Percentiles rank a stretch among this genome's conserved stretches.
These are phyloP conservation scores for Nyctibius grandis DNA, from an alignment of 2,797 vertebrate species.

Conservation along the genomic window DNA sequence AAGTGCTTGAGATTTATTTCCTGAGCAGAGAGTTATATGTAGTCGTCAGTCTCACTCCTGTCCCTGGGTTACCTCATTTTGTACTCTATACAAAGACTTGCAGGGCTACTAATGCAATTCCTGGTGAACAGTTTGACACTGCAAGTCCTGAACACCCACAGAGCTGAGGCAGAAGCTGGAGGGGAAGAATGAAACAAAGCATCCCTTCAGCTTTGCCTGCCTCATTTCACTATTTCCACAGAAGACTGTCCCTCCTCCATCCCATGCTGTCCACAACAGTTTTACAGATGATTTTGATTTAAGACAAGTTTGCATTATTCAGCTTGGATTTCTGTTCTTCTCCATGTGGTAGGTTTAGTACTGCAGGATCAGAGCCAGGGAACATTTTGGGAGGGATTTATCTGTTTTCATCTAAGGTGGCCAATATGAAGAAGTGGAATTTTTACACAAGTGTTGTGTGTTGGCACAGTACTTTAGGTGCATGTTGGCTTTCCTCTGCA, in stretches of 20 bases:
- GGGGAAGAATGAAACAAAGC: not conserved
- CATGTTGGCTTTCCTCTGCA: not conserved
- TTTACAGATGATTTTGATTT: slow-evolving; percentile 41
- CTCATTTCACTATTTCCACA: not conserved
- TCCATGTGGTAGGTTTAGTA: slow-evolving; percentile 43
- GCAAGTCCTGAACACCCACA: not conserved
- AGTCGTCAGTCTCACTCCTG: not conserved
- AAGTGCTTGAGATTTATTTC: not conserved
- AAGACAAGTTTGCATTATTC: slow-evolving; percentile 22
- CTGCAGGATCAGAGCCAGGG: slow-evolving; percentile 7
- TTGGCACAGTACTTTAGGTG: not conserved
- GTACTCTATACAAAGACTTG: not conserved
- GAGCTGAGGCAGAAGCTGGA: not conserved
- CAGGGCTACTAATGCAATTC: not conserved
- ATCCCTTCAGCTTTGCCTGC: not conserved
- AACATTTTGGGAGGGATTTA: not conserved
- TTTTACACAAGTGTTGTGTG: not conserved
- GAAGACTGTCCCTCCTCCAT: not conserved
- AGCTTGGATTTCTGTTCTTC: slow-evolving; percentile 19
- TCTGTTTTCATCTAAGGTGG: slow-evolving; percentile 38
- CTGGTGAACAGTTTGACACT: not conserved
- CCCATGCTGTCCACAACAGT: not conserved
- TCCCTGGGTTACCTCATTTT: not conserved
- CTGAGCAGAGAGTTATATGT: not conserved
- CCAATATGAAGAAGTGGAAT: not conserved